Base-by-base conservation (phyloP, 2,888 invertebrate genomes). In the Drosophila acutilabella region DNA sequence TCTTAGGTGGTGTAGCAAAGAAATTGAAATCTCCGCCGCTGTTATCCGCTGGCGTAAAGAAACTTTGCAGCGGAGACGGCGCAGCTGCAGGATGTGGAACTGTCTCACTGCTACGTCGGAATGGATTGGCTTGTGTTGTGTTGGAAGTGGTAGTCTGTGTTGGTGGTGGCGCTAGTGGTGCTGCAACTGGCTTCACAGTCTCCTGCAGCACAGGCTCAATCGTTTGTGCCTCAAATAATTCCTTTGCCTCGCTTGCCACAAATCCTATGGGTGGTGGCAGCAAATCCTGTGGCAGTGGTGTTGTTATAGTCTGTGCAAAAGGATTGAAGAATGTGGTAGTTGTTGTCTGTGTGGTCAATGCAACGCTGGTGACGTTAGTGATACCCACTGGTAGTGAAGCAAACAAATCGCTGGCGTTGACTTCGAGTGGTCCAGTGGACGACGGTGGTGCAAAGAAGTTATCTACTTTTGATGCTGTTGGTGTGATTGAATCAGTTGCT, bases 301-400 rank as follows among this genome's bases (percentile, higher is more conserved):
- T 89, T 5, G 79, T 71, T 44, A 75, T 50, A 0, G 75, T 71
- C 59, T 76, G 73, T 3, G 77, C 73, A 45, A 87, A 87, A 1
- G 88, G 81, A 72, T 84, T 86, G 11, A 80, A 87, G 56, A 78
- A 82, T 5, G 81, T 82, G 6, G 80, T 73, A 7, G 74, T 73
- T 51, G 80, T 77, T 11, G 20, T 20, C 20, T 74, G 71, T 3
- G 77, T 71, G 36, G 54, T 69, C 4, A 74, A 20, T 7, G 80
- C 60, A 47, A 23, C 74, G 33, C 74, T 73, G 10, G 56, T 64
- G 7, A 57, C n/a, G 7, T 0, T 13, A 6, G 20, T 14, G 0
- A 16, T 18, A 0, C n/a, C n/a, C 5, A 57, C 33, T 8, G 48
- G 23, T 53, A 13, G 13, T 4, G 3, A 61, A 4, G 36, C 65